Percentiles rank a stretch among this genome's conserved stretches.
These are phyloP conservation scores for Urophycis tenuis DNA, from an alignment of 2,797 vertebrate genomes.

Conservation along the genomic window DNA sequence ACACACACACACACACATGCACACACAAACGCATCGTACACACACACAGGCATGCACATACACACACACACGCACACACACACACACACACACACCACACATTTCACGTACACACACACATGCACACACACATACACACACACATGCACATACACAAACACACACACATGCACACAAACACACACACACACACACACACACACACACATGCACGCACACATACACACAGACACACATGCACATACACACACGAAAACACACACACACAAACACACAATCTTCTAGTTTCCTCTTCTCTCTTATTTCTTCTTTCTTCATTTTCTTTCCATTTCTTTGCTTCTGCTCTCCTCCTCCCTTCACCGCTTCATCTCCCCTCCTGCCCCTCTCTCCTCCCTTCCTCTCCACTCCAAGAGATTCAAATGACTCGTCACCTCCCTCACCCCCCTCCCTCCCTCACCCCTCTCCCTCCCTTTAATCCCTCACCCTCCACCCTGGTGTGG, in stretches of 20 bases:
- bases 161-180: no score
- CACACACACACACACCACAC: neutral
- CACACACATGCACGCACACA: no score
- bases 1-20: no score
- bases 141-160: neutral
- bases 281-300: constrained; percentile 9
- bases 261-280: no score
- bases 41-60: neutral
- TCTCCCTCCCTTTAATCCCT: neutral
- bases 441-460: no score
- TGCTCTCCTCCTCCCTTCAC: no score
- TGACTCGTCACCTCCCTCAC: neutral
- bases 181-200: no score
- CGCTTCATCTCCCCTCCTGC: no score
- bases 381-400: neutral
- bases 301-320: constrained; percentile 6
- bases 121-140: no score
- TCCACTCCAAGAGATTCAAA: neutral
- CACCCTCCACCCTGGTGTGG: neutral
- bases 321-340: neutral
- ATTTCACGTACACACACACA: neutral
- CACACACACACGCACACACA: neutral
- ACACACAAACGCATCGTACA: no score
- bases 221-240: no score
- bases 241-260: no score